These are phyloP conservation scores for Blastomussa wellsi DNA, from an alignment of 92 coral and sea anemone species.

Conservation along the genomic window DNA sequence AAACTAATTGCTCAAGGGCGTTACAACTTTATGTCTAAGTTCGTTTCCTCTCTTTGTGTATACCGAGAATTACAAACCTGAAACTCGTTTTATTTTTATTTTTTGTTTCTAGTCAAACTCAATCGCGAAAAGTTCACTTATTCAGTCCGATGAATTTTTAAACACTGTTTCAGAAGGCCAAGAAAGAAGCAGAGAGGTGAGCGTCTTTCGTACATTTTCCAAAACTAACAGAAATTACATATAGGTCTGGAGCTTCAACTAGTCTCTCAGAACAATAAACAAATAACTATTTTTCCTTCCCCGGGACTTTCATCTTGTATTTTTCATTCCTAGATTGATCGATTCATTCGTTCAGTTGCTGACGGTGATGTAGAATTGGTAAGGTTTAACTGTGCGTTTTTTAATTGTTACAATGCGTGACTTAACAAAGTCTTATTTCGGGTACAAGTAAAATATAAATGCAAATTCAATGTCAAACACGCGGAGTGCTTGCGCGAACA, in stretches of 20 bases:
- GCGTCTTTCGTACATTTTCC: neutral
- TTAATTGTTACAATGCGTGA: too few species aligned
- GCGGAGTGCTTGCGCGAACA: too few species aligned
- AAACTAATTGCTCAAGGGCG: neutral
- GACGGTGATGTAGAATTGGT: slow-evolving; percentile 97
- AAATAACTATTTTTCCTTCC: neutral
- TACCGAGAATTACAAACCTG: neutral
- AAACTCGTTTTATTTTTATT: neutral
- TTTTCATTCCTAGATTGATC: slow-evolving; percentile 67
- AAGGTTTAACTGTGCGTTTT: slow-evolving; percentile 6
- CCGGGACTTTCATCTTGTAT: neutral
- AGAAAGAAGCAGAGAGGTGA: slow-evolving; percentile 37
- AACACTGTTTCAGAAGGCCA: slow-evolving; percentile 23
- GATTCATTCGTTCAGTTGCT: slow-evolving; percentile 78
- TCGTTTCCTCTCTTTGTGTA: neutral
- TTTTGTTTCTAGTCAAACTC: slow-evolving; percentile 11
- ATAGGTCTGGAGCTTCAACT: neutral
- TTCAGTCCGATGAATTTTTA: slow-evolving; percentile 36
- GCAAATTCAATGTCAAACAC: too few species aligned
- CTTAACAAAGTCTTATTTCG: neutral
- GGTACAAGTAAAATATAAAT: neutral
- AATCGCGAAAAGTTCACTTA: slow-evolving; percentile 17
- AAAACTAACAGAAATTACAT: neutral
- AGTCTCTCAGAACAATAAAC: neutral
- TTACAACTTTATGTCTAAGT: neutral